Evolutionary conservation across 2,113 vertebrate genomes (phyloP).

Genomic region (Oryzias curvinotus): DNA sequence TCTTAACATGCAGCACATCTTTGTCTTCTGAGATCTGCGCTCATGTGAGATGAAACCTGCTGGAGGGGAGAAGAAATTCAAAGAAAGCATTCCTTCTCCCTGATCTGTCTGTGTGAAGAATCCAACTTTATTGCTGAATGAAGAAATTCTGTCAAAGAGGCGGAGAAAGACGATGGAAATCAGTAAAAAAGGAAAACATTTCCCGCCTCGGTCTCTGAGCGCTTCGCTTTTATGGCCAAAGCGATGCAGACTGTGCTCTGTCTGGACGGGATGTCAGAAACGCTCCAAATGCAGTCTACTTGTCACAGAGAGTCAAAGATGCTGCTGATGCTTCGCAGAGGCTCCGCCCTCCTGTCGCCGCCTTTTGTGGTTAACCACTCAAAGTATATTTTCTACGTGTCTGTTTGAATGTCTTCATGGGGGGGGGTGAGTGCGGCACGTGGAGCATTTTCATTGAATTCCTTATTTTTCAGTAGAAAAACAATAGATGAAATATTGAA

Average conservation of each 20-base stretch:
- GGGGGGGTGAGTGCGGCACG: constrained; percentile 7
- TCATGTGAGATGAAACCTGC: not conserved
- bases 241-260: constrained; percentile 12
- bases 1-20: constrained; percentile 5
- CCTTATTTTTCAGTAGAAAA: constrained; percentile 60
- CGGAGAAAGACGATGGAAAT: constrained; percentile 7
- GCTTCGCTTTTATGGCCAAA: constrained; percentile 21
- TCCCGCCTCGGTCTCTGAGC: constrained; percentile 18
- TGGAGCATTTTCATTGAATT: constrained; percentile 53
- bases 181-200: constrained; percentile 14
- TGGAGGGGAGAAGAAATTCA: too few species aligned
- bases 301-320: constrained; percentile 31
- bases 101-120: constrained; percentile 6
- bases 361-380: constrained; percentile 71
- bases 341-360: constrained; percentile 42
- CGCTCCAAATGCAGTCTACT: constrained; percentile 25
- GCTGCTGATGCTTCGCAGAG: constrained; percentile 63
- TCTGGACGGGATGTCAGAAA: constrained; percentile 12
- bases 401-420: constrained; percentile 8
- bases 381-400: constrained; percentile 56
- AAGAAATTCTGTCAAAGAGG: constrained; percentile 5
- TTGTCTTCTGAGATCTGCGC: not conserved
- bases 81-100: too few species aligned
- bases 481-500: constrained; percentile 53
- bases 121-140: constrained; percentile 5